Evolutionary conservation across 2,113 vertebrate genomes (phyloP).

Genomic region (Calypte anna): DNA sequence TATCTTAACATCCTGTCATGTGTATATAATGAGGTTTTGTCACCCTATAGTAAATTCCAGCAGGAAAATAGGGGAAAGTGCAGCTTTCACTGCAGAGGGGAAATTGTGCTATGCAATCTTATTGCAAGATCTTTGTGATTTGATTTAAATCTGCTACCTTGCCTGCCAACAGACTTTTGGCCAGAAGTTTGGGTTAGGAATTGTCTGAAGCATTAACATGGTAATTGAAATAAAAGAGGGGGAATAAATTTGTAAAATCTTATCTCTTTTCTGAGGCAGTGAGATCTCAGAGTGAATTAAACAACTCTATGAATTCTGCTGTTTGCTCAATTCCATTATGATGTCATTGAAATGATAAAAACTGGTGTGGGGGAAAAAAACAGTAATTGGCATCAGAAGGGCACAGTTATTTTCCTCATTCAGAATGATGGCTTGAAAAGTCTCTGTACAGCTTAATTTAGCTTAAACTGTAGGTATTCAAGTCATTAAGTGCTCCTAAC

Average conservation of each 20-base stretch:
- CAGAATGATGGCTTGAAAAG: neutral
- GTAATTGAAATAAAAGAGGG: slow-evolving; percentile 17
- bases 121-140: neutral
- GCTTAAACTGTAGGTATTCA: neutral
- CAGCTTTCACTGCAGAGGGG: neutral
- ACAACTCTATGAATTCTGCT: neutral
- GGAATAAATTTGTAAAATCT: slow-evolving; percentile 18
- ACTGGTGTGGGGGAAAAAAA: neutral
- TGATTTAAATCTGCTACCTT: neutral
- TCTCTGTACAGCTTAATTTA: neutral
- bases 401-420: neutral
- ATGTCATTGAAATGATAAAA: neutral
- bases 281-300: neutral
- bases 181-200: slow-evolving; percentile 14
- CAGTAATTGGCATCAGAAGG: neutral
- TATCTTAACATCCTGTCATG: neutral
- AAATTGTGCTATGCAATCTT: neutral
- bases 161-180: neutral
- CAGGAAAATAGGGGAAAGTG: neutral
- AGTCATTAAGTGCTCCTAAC: neutral
- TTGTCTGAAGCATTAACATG: neutral
- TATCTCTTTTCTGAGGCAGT: neutral
- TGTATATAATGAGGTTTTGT: neutral
- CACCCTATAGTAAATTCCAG: neutral
- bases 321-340: neutral